Evolutionary conservation across 2,888 invertebrate species (phyloP).

Genomic region (Anthrax anthrax): DNA sequence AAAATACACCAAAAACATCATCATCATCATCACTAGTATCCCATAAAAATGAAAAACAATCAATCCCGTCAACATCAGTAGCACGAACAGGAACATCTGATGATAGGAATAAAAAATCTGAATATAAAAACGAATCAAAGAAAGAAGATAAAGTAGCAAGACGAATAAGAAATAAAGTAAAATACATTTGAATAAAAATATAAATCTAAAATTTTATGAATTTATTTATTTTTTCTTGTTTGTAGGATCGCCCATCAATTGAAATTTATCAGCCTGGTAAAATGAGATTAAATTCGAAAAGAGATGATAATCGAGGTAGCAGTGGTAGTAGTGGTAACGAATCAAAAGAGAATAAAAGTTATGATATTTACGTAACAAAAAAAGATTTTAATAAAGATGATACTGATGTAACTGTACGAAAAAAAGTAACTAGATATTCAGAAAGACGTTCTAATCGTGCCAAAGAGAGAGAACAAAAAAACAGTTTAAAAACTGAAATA

Average conservation of each 20-base stretch:
- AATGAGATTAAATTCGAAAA: slow-evolving; percentile 20
- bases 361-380: background rate
- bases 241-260: slow-evolving; percentile 72
- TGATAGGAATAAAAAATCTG: too few species aligned
- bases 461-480: slow-evolving; percentile 10
- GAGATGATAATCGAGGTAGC: slow-evolving; percentile 16
- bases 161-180: slow-evolving; percentile 28
- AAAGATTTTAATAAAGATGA: slow-evolving; percentile 6
- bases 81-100: too few species aligned
- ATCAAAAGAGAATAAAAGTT: slow-evolving; percentile 8
- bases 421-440: slow-evolving; percentile 24
- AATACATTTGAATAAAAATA: background rate
- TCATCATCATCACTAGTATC: background rate
- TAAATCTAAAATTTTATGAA: background rate
- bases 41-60: background rate
- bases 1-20: background rate
- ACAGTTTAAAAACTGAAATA: too few species aligned
- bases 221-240: background rate
- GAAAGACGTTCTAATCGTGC: slow-evolving; percentile 19
- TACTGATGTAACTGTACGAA: slow-evolving; percentile 9
- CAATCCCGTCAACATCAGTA: background rate
- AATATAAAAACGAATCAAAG: background rate
- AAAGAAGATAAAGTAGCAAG: background rate
- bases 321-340: too few species aligned
- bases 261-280: slow-evolving; percentile 81